Evolutionary conservation across 1,140 invertebrate genomes (phyloP).

Genomic region (Medauroidea extradentata): DNA sequence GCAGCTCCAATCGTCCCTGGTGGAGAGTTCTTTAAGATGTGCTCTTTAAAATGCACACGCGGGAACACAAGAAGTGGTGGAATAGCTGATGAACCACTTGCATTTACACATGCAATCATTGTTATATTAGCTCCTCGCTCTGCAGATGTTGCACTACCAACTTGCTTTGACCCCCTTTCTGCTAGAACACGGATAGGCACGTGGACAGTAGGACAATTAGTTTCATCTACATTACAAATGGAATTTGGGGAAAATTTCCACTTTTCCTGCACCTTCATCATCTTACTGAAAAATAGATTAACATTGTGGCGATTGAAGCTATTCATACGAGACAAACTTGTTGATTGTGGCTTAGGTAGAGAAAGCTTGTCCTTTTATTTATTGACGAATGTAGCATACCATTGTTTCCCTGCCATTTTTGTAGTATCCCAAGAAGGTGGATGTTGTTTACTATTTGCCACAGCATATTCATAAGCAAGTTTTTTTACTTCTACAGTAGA

Average conservation of each 20-base stretch:
- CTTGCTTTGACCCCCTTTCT: constrained; percentile 23
- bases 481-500: constrained; percentile 24
- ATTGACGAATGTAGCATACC: constrained; percentile 35
- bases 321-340: constrained; percentile 9
- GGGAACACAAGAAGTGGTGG: constrained; percentile 41
- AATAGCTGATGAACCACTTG: constrained; percentile 30
- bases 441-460: constrained; percentile 25
- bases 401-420: constrained; percentile 38
- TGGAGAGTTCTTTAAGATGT: constrained; percentile 26
- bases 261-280: constrained; percentile 1
- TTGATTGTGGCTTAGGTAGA: constrained; percentile 12
- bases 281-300: constrained; percentile 5
- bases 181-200: constrained; percentile 23
- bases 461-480: constrained; percentile 37
- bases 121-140: constrained; percentile 44
- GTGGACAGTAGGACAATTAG: constrained; percentile 30
- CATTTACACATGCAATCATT: constrained; percentile 34
- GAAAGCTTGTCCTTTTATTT: constrained; percentile 29
- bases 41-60: constrained; percentile 31
- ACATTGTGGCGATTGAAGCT: constrained; percentile 15
- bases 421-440: constrained; percentile 27
- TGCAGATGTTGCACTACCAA: constrained; percentile 38
- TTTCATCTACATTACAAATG: constrained; percentile 16
- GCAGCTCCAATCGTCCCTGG: constrained; percentile 7
- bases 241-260: constrained; percentile 3